These are phyloP conservation scores for Zenarchopterus dispar DNA, from an alignment of 2,797 vertebrate genomes.

Conservation along the genomic window DNA sequence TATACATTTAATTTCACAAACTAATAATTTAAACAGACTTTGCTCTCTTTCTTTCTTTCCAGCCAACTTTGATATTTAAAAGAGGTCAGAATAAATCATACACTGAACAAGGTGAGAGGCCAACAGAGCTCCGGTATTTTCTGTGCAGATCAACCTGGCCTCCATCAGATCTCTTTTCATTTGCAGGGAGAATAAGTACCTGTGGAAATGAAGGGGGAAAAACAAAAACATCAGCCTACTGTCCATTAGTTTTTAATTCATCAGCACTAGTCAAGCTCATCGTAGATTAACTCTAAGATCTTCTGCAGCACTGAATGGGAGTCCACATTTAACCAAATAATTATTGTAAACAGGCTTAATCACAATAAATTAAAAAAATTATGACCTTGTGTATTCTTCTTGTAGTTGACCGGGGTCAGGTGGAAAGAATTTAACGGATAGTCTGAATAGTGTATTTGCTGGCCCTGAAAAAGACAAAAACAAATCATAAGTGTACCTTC, in stretches of 20 bases:
- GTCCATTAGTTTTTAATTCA: too few relatives aligned
- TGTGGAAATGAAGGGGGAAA: conserved; percentile 53
- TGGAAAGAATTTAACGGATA: conserved; percentile 98
- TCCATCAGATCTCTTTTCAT: conserved; percentile 94
- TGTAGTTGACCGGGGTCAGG: conserved; percentile 97
- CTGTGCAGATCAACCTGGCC: conserved; percentile 87
- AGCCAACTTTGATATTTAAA: neutral
- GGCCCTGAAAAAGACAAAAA: conserved; percentile 83
- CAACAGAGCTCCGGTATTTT: conserved; percentile 91
- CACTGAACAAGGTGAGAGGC: conserved; percentile 94
- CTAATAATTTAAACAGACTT: too few relatives aligned
- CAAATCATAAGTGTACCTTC: conserved; percentile 12
- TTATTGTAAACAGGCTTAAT: neutral
- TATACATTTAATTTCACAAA: too few relatives aligned
- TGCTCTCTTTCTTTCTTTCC: too few relatives aligned
- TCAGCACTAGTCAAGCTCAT: too few relatives aligned
- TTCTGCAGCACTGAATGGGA: too few relatives aligned
- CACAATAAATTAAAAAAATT: conserved; percentile 51
- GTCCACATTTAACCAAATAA: too few relatives aligned
- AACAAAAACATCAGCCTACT: neutral
- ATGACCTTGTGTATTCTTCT: conserved; percentile 93
- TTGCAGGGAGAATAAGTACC: conserved; percentile 95
- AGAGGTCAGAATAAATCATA: conserved; percentile 58
- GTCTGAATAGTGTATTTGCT: conserved; percentile 87
- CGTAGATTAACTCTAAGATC: too few relatives aligned